A percentile compares a stretch with the other conserved stretches of the same genome.
These are phyloP conservation scores for Merops nubicus DNA, from an alignment of 2,113 vertebrate species.

Conservation along the genomic window DNA sequence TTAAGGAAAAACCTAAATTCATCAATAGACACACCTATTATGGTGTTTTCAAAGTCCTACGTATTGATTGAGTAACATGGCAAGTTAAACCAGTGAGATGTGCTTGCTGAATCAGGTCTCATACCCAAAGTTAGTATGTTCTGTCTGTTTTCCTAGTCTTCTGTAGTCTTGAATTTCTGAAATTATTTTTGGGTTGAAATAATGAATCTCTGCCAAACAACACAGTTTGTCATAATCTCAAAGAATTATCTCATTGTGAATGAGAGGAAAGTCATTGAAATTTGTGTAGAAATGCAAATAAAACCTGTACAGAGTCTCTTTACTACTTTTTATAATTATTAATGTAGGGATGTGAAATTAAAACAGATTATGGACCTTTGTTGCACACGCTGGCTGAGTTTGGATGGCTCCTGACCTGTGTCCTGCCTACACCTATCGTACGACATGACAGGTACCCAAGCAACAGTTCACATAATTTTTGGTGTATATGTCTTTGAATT, in stretches of 20 bases:
- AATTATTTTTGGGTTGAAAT: background rate
- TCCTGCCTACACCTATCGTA: slow-evolving; percentile 92
- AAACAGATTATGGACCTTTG: slow-evolving; percentile 94
- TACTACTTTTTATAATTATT: slow-evolving; percentile 57
- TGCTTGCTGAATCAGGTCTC: background rate
- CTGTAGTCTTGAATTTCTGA: background rate
- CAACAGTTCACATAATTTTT: background rate
- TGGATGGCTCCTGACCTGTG: slow-evolving; percentile 95
- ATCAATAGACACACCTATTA: background rate
- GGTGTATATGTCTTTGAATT: background rate
- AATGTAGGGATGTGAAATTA: slow-evolving; percentile 88
- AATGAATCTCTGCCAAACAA: background rate
- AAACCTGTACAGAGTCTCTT: slow-evolving; percentile 29
- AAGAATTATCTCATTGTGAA: background rate
- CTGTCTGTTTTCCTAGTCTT: background rate
- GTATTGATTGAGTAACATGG: background rate
- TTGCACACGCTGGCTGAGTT: slow-evolving; percentile 96
- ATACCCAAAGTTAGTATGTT: background rate
- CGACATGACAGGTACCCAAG: slow-evolving; percentile 89
- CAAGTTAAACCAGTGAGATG: background rate
- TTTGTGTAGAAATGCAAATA: slow-evolving; percentile 13
- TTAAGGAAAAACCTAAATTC: background rate
- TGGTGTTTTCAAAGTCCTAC: background rate
- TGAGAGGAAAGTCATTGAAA: background rate
- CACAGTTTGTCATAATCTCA: background rate